phyloP scores from a whole-genome alignment of 1,140 invertebrate genomes.

The Vanessa tameamea region DNA sequence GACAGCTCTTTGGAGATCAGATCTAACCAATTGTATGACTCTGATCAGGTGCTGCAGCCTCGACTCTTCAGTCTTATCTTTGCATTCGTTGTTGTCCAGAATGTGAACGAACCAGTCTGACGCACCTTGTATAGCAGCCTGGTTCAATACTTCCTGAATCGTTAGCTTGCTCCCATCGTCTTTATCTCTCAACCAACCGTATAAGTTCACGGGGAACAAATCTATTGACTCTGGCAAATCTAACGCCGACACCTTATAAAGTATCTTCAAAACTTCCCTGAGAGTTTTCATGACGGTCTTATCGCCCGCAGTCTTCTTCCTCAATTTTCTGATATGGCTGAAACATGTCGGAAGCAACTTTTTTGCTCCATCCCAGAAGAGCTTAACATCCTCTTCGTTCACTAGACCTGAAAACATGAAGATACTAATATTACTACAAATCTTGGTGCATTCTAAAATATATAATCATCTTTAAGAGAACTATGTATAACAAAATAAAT shows the following conservation, averaged over 20 bases:
- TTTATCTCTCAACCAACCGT: conserved; percentile 83
- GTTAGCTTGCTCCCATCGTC: conserved; percentile 80
- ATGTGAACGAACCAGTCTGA: conserved; percentile 89
- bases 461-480: no score
- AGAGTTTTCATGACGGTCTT: conserved; percentile 85
- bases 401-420: conserved; percentile 68
- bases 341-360: conserved; percentile 89
- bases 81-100: conserved; percentile 84
- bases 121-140: conserved; percentile 86
- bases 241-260: conserved; percentile 82
- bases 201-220: conserved; percentile 85
- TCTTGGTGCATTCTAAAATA: no score
- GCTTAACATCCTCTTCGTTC: conserved; percentile 86
- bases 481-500: no score
- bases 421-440: not conserved
- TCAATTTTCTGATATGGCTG: conserved; percentile 86
- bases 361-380: conserved; percentile 89
- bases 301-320: conserved; percentile 86
- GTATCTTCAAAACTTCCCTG: conserved; percentile 85
- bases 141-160: conserved; percentile 83
- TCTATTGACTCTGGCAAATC: conserved; percentile 83
- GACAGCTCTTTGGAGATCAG: conserved; percentile 89
- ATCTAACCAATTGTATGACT: conserved; percentile 89
- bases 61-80: conserved; percentile 83
- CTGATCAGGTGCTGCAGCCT: conserved; percentile 88